A percentile compares a stretch with the other conserved stretches of the same genome.
phyloP scores from a whole-genome alignment of 2,113 vertebrate species.

The Calidris pygmaea region DNA sequence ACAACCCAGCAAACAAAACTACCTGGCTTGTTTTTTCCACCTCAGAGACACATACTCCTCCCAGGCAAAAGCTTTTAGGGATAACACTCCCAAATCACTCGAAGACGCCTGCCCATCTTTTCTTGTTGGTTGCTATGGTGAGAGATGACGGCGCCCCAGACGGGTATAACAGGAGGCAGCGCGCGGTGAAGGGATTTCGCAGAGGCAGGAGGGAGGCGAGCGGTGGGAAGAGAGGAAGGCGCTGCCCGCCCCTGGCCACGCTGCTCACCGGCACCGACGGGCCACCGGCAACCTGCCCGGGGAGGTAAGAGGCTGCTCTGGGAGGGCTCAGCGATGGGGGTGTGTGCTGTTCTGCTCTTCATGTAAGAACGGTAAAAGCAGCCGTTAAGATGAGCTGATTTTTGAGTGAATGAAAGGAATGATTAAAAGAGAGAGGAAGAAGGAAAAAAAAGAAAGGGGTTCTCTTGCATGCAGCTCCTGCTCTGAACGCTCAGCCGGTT shows the following conservation, averaged over 20 bases:
- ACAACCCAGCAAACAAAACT: neutral
- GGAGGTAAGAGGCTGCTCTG: constrained; percentile 35
- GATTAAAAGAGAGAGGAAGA: neutral
- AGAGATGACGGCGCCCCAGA: constrained; percentile 55
- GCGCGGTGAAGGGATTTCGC: neutral
- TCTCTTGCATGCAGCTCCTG: neutral
- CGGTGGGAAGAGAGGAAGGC: neutral
- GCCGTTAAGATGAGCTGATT: neutral
- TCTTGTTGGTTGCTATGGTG: constrained; percentile 61
- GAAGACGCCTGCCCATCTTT: constrained; percentile 5
- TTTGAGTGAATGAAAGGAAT: neutral
- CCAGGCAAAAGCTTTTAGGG: constrained; percentile 13
- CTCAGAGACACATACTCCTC: neutral
- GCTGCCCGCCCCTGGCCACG: neutral
- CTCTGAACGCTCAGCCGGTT: fast-evolving
- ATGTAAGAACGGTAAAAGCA: neutral
- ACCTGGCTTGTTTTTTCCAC: neutral
- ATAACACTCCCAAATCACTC: neutral
- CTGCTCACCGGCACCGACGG: neutral
- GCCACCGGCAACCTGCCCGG: neutral
- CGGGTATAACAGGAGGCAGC: neutral
- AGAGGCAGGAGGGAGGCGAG: neutral
- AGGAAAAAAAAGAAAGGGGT: neutral
- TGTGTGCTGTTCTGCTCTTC: neutral
- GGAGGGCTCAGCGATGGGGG: neutral